These are phyloP conservation scores for Branchinecta sandiegonensis DNA, from an alignment of 2,888 invertebrate genomes.

Conservation along the genomic window DNA sequence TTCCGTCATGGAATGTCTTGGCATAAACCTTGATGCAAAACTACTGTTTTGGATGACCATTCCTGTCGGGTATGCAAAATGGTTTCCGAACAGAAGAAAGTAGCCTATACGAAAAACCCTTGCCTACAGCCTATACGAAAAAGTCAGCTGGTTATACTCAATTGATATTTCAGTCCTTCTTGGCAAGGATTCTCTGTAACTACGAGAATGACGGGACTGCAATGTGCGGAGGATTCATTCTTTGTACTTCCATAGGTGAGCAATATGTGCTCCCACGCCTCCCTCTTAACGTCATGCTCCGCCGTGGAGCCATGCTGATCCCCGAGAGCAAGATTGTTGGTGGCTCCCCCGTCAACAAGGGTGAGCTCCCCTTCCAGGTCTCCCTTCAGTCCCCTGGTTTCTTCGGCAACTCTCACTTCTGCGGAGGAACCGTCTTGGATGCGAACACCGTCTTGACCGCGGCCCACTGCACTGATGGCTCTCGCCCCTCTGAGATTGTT, in stretches of 20 bases:
- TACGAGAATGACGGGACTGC: no score
- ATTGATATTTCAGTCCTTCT: no score
- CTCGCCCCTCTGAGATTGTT: background rate
- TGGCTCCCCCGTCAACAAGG: conserved; percentile 6
- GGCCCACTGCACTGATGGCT: conserved; percentile 1
- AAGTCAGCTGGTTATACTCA: no score
- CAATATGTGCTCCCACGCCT: conserved; percentile 21
- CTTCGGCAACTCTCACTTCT: conserved; percentile 23
- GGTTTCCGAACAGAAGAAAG: no score
- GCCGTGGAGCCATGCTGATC: conserved; percentile 9
- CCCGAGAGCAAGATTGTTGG: conserved; percentile 19
- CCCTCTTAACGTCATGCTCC: conserved; percentile 18
- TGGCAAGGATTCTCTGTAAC: no score
- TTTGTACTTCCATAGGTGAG: background rate
- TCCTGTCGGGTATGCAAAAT: no score
- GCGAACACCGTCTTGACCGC: conserved; percentile 1
- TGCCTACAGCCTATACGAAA: no score
- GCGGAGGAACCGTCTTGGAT: conserved; percentile 23
- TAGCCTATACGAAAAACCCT: no score
- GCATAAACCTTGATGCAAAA: no score
- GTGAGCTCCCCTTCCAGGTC: conserved; percentile 13
- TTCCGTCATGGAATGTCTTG: no score
- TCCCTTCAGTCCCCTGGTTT: conserved; percentile 12
- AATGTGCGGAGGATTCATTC: no score
- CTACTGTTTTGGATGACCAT: no score